These are phyloP conservation scores for Macrotrachela quadricornifera DNA, from an alignment of 1,140 invertebrate genomes.

Conservation along the genomic window DNA sequence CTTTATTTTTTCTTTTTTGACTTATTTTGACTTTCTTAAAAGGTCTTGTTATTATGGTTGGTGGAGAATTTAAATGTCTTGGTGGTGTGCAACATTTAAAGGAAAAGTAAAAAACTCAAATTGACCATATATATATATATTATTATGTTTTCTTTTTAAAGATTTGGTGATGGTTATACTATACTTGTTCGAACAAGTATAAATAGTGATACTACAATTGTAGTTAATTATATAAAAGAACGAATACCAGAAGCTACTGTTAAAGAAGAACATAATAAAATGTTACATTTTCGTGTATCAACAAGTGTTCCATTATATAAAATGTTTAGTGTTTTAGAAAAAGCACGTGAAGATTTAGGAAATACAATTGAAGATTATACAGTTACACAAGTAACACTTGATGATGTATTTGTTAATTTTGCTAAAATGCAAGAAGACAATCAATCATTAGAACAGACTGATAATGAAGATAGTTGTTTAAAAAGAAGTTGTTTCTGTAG, in stretches of 20 bases:
- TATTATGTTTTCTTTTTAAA: constrained; percentile 16
- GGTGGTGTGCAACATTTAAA: constrained; percentile 32
- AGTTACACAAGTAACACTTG: constrained; percentile 34
- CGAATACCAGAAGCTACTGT: background rate
- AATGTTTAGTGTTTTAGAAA: background rate
- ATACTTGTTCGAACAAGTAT: constrained; percentile 18
- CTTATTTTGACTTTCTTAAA: too few relatives aligned
- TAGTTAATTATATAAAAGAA: background rate
- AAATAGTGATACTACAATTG: background rate
- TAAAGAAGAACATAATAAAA: background rate
- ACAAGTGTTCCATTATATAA: background rate
- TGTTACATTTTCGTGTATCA: background rate
- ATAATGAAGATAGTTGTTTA: too few relatives aligned
- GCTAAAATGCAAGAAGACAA: constrained; percentile 18
- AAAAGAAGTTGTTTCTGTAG: too few relatives aligned
- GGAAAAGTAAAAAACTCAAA: constrained; percentile 13
- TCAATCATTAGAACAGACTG: too few relatives aligned
- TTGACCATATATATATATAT: background rate
- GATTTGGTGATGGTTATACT: constrained; percentile 33
- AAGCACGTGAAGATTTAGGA: background rate
- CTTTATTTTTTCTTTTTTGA: too few relatives aligned
- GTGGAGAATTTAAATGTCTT: constrained; percentile 33
- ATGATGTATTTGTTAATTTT: constrained; percentile 24
- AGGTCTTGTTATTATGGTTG: constrained; percentile 27
- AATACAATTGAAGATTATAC: constrained; percentile 31